Evolutionary conservation across 2,797 vertebrate species (phyloP), one percentile per base, ranked within the genome.

Genomic region (Coilia nasus): DNA sequence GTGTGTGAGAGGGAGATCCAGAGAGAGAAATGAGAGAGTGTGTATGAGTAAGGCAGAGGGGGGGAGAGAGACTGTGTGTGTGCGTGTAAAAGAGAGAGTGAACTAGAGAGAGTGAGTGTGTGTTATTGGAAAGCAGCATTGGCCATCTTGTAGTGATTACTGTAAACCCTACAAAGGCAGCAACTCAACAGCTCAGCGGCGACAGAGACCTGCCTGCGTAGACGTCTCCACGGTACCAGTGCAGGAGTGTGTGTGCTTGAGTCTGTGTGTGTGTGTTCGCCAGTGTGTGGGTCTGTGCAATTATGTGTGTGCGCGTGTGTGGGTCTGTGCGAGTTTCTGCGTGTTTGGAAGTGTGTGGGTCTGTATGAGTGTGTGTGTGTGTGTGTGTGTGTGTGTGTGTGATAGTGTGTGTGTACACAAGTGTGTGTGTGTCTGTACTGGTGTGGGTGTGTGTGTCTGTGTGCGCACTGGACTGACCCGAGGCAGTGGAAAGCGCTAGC

Each of bases 141-240:
- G 35, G 71, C 15, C 71, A 78, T 78, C 71, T 78, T 78, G 71
- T 1, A 78, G 35, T 78, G 71, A 44, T 78, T 78, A 78, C 71
- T 78, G 35, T 78, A 78, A 78, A 35, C 31, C 71, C 7, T 78
- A 44, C 41, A 17, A 78, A 78, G 41, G 71, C 35, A 4, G 31
- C 71, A 41, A 78, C 71, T 78, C 71, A 78, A 9, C 35, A 71
- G 67, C 67, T 71, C 67, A 35, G 6, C 28, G 17, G 35, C 2
- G 71, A 78, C 71, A 78, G 71, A 78, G 35, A 78, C 71, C 71
- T 78, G 35, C 71, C 64, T 71, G 25, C 31, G 28, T 28, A 17
- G 64, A 71, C 31, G 5, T 15, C 14, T 17, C 17, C 64, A 25
- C 12, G 5, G 64, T 31, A 25, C 64, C 0, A 41, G 35, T 41